Evolutionary conservation across 2,888 invertebrate genomes (phyloP).

Genomic region (Acutogordius australiensis): DNA sequence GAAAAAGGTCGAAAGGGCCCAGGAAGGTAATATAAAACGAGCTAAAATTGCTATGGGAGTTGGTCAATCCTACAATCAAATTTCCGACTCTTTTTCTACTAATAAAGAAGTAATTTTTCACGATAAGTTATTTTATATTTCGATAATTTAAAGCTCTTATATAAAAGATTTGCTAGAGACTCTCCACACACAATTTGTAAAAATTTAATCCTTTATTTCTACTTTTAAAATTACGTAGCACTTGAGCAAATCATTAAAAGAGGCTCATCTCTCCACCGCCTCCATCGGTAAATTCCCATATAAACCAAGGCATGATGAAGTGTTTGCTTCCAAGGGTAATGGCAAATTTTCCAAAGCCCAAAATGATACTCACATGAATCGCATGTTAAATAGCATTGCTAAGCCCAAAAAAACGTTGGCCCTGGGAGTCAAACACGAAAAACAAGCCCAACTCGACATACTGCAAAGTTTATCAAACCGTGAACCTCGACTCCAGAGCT

Average conservation of each 20-base stretch:
- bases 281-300: neutral
- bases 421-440: neutral
- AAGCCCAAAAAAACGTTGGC: neutral
- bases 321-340: neutral
- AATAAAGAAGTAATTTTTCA: neutral
- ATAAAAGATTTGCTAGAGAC: too few relatives aligned
- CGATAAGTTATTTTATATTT: too few relatives aligned
- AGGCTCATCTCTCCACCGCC: neutral
- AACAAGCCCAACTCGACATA: neutral
- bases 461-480: neutral
- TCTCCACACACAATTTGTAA: too few relatives aligned
- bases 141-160: too few relatives aligned
- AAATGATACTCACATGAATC: neutral
- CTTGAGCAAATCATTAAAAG: neutral
- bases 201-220: too few relatives aligned
- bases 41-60: neutral
- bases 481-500: neutral
- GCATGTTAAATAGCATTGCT: neutral
- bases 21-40: neutral
- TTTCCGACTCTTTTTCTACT: neutral
- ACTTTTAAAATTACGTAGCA: too few relatives aligned
- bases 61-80: neutral
- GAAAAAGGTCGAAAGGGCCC: neutral
- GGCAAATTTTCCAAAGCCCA: neutral
- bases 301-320: neutral